Evolutionary conservation across 1,140 invertebrate species (phyloP).

Genomic region (Scylla paramamosain): DNA sequence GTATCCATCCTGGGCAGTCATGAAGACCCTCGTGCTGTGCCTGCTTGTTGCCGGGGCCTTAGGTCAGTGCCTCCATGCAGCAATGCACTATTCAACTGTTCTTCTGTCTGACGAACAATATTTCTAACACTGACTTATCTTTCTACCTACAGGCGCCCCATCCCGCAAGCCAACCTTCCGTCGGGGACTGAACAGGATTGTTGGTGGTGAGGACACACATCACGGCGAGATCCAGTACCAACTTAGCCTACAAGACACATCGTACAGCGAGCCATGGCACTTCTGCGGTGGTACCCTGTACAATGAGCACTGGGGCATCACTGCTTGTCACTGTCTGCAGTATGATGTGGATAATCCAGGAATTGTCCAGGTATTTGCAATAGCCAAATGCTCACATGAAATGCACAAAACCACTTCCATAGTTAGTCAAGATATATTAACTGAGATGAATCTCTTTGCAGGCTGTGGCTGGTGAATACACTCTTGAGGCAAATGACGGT

Average conservation of each 20-base stretch:
- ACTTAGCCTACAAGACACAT: conserved; percentile 81
- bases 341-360: no score
- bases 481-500: conserved; percentile 79
- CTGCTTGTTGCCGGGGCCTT: neutral
- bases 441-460: no score
- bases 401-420: no score
- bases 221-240: conserved; percentile 84
- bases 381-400: no score
- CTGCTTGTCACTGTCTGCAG: conserved; percentile 70
- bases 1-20: neutral
- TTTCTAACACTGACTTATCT: neutral
- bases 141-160: conserved; percentile 28
- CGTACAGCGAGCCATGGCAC: conserved; percentile 79
- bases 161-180: conserved; percentile 25
- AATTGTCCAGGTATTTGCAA: no score
- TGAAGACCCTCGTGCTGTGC: conserved; percentile 31
- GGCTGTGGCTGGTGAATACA: no score
- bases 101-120: neutral
- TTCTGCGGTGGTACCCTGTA: conserved; percentile 82
- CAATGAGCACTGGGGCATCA: conserved; percentile 77
- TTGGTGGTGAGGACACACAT: conserved; percentile 83
- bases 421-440: no score
- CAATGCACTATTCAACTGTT: no score
- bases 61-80: neutral
- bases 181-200: conserved; percentile 80